Conservation (phyloP, 2,113 vertebrate genomes). For the Pelmatolapia mariae region DNA sequence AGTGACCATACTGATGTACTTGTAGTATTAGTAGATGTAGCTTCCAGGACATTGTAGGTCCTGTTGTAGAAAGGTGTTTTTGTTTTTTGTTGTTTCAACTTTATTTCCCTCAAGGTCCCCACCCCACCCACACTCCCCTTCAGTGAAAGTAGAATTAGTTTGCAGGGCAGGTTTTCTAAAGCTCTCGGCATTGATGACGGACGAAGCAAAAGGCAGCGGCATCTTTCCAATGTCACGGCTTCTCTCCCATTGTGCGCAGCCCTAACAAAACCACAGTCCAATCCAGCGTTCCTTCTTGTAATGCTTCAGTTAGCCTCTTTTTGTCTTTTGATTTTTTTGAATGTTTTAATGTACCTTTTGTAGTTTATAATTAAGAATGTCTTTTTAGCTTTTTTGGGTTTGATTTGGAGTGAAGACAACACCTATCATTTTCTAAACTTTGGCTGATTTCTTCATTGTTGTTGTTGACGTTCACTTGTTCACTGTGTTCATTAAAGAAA, state of each 20-base stretch:
- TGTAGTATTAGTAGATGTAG: conserved; percentile 70
- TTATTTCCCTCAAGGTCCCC: conserved; percentile 4
- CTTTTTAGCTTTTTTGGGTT: conserved; percentile 40
- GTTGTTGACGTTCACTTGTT: conserved; percentile 16
- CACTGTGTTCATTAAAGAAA: neutral
- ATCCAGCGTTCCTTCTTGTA: conserved; percentile 3
- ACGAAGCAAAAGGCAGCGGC: neutral
- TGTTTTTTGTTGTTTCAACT: conserved; percentile 24
- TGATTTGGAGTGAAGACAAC: conserved; percentile 59
- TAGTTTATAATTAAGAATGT: conserved; percentile 67
- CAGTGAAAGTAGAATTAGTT: conserved; percentile 66
- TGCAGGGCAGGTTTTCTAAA: conserved; percentile 24
- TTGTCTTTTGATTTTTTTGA: conserved; percentile 60
- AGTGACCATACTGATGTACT: conserved; percentile 82
- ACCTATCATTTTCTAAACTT: conserved; percentile 16
- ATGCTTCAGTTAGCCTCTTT: conserved; percentile 44
- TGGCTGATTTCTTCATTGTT: neutral
- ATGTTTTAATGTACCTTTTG: conserved; percentile 60
- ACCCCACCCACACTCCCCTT: neutral
- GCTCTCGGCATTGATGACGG: neutral
- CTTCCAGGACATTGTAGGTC: conserved; percentile 77
- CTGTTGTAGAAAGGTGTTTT: conserved; percentile 76
- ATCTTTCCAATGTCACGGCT: neutral
- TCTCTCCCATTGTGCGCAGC: neutral
- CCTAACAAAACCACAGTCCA: neutral